These are phyloP conservation scores for Pseudochromis fuscus DNA, from an alignment of 2,797 vertebrate species.

Conservation along the genomic window DNA sequence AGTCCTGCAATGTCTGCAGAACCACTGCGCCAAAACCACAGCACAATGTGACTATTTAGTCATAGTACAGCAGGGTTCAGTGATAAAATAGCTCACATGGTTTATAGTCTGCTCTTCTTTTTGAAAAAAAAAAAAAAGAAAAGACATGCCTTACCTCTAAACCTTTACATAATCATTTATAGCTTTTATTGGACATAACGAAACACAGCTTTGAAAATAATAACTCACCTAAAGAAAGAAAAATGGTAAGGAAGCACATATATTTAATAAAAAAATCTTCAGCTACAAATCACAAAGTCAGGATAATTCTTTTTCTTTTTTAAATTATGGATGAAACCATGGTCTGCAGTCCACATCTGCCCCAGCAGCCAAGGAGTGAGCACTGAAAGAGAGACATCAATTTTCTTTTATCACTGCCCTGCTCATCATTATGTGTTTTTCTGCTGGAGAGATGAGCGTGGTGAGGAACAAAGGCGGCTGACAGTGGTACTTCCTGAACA, in stretches of 20 bases:
- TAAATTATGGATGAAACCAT: slow-evolving; percentile 25
- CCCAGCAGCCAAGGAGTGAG: slow-evolving; percentile 35
- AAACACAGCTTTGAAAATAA: too few relatives aligned
- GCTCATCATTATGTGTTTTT: slow-evolving; percentile 75
- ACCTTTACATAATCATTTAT: not conserved
- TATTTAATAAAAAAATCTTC: too few relatives aligned
- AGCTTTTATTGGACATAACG: not conserved
- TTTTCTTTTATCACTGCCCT: slow-evolving; percentile 73
- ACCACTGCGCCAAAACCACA: slow-evolving; percentile 53
- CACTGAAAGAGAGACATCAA: slow-evolving; percentile 67
- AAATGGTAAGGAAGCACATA: too few relatives aligned
- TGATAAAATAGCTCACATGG: not conserved
- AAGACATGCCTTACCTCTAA: not conserved
- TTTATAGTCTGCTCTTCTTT: slow-evolving; percentile 5
- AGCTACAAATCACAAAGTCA: slow-evolving; percentile 8
- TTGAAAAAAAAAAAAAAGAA: not conserved
- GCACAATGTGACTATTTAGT: slow-evolving; percentile 6
- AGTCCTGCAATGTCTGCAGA: slow-evolving; percentile 45
- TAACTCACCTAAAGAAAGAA: too few relatives aligned
- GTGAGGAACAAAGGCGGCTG: slow-evolving; percentile 73
- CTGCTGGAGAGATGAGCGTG: slow-evolving; percentile 62
- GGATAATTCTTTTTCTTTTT: slow-evolving; percentile 7
- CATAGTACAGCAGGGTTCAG: not conserved
- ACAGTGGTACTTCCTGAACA: slow-evolving; percentile 73
- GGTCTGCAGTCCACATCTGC: slow-evolving; percentile 5